Base-by-base conservation (phyloP, 2,797 vertebrate species). In the Gymnothorax javanicus region DNA sequence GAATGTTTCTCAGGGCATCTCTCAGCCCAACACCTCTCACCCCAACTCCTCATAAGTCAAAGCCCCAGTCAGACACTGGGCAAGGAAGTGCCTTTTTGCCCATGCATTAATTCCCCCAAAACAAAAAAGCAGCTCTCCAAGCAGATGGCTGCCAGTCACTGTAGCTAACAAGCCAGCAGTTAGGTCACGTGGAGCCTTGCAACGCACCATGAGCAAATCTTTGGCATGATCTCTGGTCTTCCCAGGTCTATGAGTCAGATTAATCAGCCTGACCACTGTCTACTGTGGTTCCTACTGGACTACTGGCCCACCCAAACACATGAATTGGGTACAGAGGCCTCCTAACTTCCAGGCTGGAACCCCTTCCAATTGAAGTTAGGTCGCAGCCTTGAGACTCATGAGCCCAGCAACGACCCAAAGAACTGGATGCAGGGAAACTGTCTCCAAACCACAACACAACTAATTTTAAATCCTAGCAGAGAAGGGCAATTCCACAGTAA, bases 251-350 rank as follows among this genome's bases (percentile, higher is more conserved):
- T 69, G 58, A 62, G 81, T 87, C 62, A 33, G 9, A 54, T 86
- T 86, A 86, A 52, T 85, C 84, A 88, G 59, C 52, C 56, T 59
- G 67, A 85, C 73, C 75, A 81, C 83, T 0, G 57, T 82, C 87
- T 82, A 56, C 67, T 57, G 15, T 5, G 25, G 62, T 58, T 85
- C 50, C 84, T 27, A 25, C 73, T 5, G 6, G 12, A 15, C 23
- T 20, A 0, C n/a, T 7, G 8, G 56, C 6, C 43, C 69, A 25
- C 33, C 71, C 69, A 71, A 23, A 75, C 85, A 75, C 25, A 27
- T 79, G 13, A 3, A 13, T 71, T 13, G 64, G 20, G 43, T 17
- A 50, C 84, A n/a, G 84, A 85, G 12, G 23, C 9, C 62, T 82
- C 52, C 11, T 20, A 56, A 20, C 58, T 62, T 50, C 83, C 62